These are phyloP conservation scores for Ptychobarbus kaznakovi DNA, from an alignment of 2,797 vertebrate species.

Conservation along the genomic window DNA sequence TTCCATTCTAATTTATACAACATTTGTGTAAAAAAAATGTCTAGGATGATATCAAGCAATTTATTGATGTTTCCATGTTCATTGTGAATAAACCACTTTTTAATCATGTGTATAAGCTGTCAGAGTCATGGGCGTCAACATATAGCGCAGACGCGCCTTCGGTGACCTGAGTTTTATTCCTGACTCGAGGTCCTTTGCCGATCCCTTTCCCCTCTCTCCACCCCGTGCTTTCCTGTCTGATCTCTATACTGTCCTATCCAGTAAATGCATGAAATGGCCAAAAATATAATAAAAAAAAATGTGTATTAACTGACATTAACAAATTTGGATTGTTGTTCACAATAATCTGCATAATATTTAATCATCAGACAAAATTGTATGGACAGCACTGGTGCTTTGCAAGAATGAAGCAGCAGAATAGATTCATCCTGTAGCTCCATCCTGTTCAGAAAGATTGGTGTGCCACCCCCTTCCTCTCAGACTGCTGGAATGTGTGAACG, in stretches of 20 bases:
- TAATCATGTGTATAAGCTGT: neutral
- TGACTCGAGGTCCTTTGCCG: neutral
- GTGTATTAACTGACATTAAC: neutral
- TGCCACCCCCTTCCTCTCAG: slow-evolving; percentile 42
- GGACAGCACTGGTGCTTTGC: neutral
- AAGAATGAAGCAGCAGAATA: slow-evolving; percentile 22
- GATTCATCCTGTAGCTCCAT: slow-evolving; percentile 38
- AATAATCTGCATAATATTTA: neutral
- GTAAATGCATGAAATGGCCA: neutral
- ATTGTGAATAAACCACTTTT: neutral
- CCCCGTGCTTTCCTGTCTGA: neutral
- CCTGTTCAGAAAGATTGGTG: slow-evolving; percentile 44
- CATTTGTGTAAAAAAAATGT: neutral
- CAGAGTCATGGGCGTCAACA: neutral
- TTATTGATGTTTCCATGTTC: neutral
- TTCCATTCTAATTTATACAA: neutral
- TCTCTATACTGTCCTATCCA: neutral
- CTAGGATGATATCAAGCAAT: neutral
- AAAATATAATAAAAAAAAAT: neutral
- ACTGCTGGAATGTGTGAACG: slow-evolving; percentile 12
- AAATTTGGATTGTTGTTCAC: neutral
- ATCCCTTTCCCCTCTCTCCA: neutral
- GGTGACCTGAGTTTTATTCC: neutral
- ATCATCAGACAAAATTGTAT: neutral
- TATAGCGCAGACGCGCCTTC: neutral